Conservation (phyloP, 2,113 vertebrate genomes). For the Pseudolaguvia tuberculata region DNA sequence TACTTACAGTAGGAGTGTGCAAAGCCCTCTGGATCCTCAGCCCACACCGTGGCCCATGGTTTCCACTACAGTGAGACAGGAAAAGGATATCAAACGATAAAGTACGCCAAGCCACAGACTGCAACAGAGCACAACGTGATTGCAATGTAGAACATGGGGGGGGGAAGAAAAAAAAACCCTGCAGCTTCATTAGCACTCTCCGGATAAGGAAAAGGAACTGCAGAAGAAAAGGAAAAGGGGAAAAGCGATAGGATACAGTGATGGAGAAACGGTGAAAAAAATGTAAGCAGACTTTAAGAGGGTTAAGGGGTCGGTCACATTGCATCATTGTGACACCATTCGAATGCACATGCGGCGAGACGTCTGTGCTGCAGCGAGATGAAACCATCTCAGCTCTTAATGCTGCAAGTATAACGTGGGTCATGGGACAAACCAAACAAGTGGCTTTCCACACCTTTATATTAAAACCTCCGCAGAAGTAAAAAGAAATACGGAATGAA, state of each 20-base stretch:
- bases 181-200: constrained; percentile 25
- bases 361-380: too few species aligned
- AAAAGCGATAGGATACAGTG: neutral
- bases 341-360: too few species aligned
- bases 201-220: neutral
- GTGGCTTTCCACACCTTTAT: too few species aligned
- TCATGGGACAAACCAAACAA: too few species aligned
- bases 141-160: neutral
- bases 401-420: too few species aligned
- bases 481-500: too few species aligned
- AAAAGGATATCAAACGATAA: neutral
- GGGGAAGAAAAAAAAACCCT: neutral
- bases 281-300: constrained; percentile 41
- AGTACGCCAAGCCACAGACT: neutral
- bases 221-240: constrained; percentile 12
- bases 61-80: constrained; percentile 7
- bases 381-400: too few species aligned
- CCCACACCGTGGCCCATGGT: constrained; percentile 30
- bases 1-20: constrained; percentile 1
- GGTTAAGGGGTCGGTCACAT: constrained; percentile 32
- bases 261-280: neutral
- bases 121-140: constrained; percentile 5
- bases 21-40: constrained; percentile 27
- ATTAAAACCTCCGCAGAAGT: too few species aligned
- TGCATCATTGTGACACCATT: too few species aligned